A percentile compares a stretch with the other conserved stretches of the same genome.
Conservation (phyloP, 2,797 vertebrate species). For the Lutjanus campechanus region DNA sequence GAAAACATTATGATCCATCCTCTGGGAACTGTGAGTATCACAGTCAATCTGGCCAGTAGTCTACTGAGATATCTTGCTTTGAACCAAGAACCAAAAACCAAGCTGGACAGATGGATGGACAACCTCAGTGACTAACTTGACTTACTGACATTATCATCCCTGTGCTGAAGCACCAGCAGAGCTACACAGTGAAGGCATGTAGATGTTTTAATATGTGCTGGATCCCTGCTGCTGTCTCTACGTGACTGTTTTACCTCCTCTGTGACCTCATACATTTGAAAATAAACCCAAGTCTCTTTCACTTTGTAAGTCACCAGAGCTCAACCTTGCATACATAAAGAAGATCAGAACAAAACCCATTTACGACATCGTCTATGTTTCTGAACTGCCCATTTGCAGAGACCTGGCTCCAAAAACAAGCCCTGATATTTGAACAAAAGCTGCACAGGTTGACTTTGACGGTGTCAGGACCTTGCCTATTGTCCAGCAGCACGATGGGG, state of each 20-base stretch:
- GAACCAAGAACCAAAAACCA: neutral
- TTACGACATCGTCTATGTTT: conserved; percentile 25
- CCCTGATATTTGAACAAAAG: conserved; percentile 65
- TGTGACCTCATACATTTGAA: neutral
- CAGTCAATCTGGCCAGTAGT: neutral
- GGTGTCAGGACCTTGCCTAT: conserved; percentile 46
- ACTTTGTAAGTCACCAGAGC: neutral
- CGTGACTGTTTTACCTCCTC: neutral
- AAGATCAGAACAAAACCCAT: conserved; percentile 36
- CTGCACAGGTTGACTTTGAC: conserved; percentile 61
- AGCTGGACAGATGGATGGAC: neutral
- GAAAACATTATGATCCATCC: neutral
- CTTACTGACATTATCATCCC: neutral
- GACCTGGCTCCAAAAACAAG: conserved; percentile 18
- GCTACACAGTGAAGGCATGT: neutral
- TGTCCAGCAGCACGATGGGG: conserved; percentile 49
- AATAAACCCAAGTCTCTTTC: neutral
- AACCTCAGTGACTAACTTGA: neutral
- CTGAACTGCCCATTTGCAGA: conserved; percentile 26
- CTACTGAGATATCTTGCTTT: neutral
- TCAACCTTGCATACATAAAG: conserved; percentile 2
- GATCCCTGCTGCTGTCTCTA: neutral
- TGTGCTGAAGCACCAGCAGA: neutral
- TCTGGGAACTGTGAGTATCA: neutral
- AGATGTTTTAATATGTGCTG: neutral